phyloP scores from a whole-genome alignment of 1,140 invertebrate genomes.

The Sogatella furcifera region DNA sequence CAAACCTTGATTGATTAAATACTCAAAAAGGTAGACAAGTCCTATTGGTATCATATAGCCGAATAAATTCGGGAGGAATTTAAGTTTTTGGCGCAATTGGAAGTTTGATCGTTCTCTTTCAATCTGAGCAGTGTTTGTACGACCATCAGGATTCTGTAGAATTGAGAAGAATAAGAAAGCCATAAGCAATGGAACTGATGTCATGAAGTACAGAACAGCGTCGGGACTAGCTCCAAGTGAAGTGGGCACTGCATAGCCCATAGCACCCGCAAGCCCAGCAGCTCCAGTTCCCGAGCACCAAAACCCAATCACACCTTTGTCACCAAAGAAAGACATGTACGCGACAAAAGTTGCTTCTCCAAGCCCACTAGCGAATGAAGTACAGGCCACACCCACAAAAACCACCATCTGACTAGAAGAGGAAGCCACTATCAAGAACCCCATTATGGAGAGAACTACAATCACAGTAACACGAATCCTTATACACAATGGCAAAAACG shows the following conservation, averaged over 20 bases:
- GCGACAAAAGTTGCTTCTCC: slow-evolving; percentile 70
- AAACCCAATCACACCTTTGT: slow-evolving; percentile 64
- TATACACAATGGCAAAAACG: slow-evolving; percentile 58
- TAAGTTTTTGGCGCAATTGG: slow-evolving; percentile 42
- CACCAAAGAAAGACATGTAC: slow-evolving; percentile 54
- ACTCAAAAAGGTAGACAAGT: slow-evolving; percentile 77
- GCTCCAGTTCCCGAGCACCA: slow-evolving; percentile 82
- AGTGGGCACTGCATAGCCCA: slow-evolving; percentile 59
- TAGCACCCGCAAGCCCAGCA: slow-evolving; percentile 67
- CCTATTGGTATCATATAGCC: slow-evolving; percentile 70
- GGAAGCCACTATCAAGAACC: slow-evolving; percentile 56
- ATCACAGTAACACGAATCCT: slow-evolving; percentile 47
- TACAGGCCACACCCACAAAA: slow-evolving; percentile 58
- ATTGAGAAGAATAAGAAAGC: slow-evolving; percentile 50
- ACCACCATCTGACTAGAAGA: slow-evolving; percentile 46
- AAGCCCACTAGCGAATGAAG: slow-evolving; percentile 65
- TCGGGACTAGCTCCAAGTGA: slow-evolving; percentile 43
- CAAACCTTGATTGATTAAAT: slow-evolving; percentile 85
- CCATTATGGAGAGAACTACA: slow-evolving; percentile 44
- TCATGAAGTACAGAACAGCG: slow-evolving; percentile 57
- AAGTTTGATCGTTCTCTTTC: not conserved
- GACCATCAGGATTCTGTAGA: slow-evolving; percentile 26
- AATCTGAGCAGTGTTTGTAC: not conserved
- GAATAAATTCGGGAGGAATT: slow-evolving; percentile 49
- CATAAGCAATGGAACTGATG: slow-evolving; percentile 57